Base-by-base conservation (phyloP, 2,888 invertebrate genomes). In the Drosophila glabriapex region DNA sequence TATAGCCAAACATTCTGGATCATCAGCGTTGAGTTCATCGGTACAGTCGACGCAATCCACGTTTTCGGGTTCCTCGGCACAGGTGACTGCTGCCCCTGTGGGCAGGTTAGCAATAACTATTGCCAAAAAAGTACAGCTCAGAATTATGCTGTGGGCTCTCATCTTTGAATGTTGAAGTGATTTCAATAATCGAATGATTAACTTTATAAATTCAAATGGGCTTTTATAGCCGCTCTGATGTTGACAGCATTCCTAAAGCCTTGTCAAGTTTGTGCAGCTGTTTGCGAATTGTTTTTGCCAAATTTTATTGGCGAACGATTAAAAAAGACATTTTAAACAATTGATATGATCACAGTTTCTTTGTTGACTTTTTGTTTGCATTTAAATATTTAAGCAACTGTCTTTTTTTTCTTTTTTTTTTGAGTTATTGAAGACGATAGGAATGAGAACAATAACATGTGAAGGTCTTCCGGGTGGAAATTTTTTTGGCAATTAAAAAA, bases 371-470 rank as follows among this genome's bases (percentile, higher is more conserved):
- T 37, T 37, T 64, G 29, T 31, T 56, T 22, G 29, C 4, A 1
- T 4, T 50, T 28, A 28, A 77, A 60, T 59, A 61, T 71, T 71
- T 71, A 28, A 28, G 10, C 72, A 77, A 22, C 41, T 71, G 77
- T 35, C 14, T 25, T 28, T 29, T 29, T 1, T 7, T 7, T n/a
- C n/a, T 29, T 29, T 29, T n/a, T 28, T 39, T 12, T 25, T 25
- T 49, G 19, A 41, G 33, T 5, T n/a, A 4, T 46, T 22, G n/a
- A 62, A 62, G 12, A 2, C n/a, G 19, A n/a, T n/a, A 4, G 22
- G 31, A 39, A 46, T 7, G 29, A 50, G 41, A 53, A 39, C 2
- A 37, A 50, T 33, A 37, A 5, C 31, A 35, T 33, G 35, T 43
- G 41, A 50, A 66, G 33, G 2, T 7, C 6, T 55, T 22, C 16